These are phyloP conservation scores for Halcyon senegalensis DNA, from an alignment of 2,113 vertebrate genomes.

Conservation along the genomic window DNA sequence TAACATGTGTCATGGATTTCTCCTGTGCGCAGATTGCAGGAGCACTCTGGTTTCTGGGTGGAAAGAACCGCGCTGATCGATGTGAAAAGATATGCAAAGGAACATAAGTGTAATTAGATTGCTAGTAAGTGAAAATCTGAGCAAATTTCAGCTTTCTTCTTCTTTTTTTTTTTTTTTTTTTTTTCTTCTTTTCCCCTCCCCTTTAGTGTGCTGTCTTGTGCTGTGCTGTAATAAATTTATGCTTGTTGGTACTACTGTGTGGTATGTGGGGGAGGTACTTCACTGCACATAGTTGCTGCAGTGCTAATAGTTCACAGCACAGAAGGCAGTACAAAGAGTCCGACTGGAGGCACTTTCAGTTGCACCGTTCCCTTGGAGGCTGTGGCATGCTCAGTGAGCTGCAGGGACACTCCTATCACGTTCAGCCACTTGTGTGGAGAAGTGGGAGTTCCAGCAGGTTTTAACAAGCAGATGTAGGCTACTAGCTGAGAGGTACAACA, in stretches of 20 bases:
- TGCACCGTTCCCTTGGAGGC: constrained; percentile 55
- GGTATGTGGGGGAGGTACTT: constrained; percentile 75
- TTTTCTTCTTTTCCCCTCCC: neutral
- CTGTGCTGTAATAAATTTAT: constrained; percentile 41
- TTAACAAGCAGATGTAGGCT: constrained; percentile 51
- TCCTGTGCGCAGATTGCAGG: constrained; percentile 19
- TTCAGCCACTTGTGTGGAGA: constrained; percentile 31
- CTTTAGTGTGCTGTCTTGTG: neutral
- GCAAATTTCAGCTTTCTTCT: neutral
- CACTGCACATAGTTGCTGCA: constrained; percentile 74
- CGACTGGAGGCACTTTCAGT: constrained; percentile 59
- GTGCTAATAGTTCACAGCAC: constrained; percentile 71
- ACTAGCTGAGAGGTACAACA: constrained; percentile 21
- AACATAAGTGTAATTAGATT: neutral
- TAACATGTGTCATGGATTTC: constrained; percentile 74
- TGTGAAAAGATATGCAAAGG: neutral
- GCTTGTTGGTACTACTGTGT: constrained; percentile 64
- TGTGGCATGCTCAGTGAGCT: constrained; percentile 54
- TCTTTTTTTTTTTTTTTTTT: neutral
- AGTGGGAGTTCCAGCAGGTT: constrained; percentile 61
- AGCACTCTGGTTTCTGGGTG: constrained; percentile 5
- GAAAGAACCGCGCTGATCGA: neutral
- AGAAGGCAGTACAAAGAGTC: constrained; percentile 68
- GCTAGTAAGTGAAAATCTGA: neutral
- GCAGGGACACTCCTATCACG: constrained; percentile 17